Evolutionary conservation across 2,797 vertebrate species (phyloP).

Genomic region (Amphiprion clarkii): DNA sequence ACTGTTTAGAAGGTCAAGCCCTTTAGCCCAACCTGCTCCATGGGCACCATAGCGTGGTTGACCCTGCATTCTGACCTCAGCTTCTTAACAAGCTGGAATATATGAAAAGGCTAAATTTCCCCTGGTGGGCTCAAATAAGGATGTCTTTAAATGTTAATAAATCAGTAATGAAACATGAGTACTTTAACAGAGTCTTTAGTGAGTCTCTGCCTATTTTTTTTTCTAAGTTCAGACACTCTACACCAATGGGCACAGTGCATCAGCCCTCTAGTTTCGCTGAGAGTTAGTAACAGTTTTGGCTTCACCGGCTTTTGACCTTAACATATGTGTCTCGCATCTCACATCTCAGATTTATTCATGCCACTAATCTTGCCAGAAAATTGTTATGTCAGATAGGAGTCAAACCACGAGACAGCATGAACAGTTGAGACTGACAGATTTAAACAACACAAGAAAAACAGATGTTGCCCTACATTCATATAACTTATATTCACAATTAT

Average conservation of each 20-base stretch:
- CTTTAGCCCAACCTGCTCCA: too few relatives aligned
- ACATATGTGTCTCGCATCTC: background rate
- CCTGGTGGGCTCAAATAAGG: too few relatives aligned
- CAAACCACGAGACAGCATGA: background rate
- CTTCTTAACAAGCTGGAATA: too few relatives aligned
- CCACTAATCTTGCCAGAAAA: slow-evolving; percentile 1
- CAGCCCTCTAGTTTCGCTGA: background rate
- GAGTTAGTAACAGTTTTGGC: slow-evolving; percentile 17
- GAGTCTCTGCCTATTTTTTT: background rate
- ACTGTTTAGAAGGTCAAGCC: too few relatives aligned
- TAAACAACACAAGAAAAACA: background rate
- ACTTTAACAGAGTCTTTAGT: background rate
- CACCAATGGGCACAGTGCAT: background rate
- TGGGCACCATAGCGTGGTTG: too few relatives aligned
- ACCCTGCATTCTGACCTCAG: too few relatives aligned
- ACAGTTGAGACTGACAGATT: too few relatives aligned
- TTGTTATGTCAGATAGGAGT: background rate
- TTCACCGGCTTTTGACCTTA: slow-evolving; percentile 14
- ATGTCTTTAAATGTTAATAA: too few relatives aligned
- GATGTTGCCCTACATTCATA: background rate
- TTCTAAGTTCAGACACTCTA: slow-evolving; percentile 10
- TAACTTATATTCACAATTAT: too few relatives aligned
- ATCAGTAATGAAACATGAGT: too few relatives aligned
- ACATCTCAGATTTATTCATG: slow-evolving; percentile 16
- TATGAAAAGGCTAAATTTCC: too few relatives aligned